Percentiles rank a stretch among this genome's conserved stretches.
These are phyloP conservation scores for Melanotaenia maccullochi DNA, from an alignment of 2,797 vertebrate species.

Conservation along the genomic window DNA sequence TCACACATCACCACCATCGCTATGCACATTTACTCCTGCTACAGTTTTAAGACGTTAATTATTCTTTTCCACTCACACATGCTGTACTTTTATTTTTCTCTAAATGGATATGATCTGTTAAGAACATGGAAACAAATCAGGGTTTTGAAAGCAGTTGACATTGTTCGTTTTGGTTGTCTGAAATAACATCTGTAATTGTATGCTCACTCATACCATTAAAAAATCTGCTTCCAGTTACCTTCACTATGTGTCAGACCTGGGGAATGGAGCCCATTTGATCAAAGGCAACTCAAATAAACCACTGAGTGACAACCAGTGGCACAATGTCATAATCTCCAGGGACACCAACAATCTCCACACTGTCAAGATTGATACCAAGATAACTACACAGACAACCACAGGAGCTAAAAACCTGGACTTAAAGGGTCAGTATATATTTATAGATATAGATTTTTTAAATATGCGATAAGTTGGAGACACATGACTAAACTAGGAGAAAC, in stretches of 20 bases:
- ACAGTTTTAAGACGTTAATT: constrained; percentile 25
- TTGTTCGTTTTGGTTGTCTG: neutral
- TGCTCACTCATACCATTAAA: constrained; percentile 10
- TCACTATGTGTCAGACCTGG: constrained; percentile 96
- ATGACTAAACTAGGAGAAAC: constrained; percentile 2
- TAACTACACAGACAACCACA: constrained; percentile 93
- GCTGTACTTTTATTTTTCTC: neutral
- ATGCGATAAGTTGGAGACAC: no score
- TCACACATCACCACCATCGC: neutral
- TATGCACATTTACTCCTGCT: neutral
- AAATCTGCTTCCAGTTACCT: constrained; percentile 85
- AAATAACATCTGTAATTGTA: neutral
- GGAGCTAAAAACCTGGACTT: constrained; percentile 97
- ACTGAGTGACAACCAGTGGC: constrained; percentile 98
- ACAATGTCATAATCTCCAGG: constrained; percentile 96
- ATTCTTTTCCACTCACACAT: constrained; percentile 4
- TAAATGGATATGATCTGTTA: neutral
- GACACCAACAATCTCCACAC: constrained; percentile 97
- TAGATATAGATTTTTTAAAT: neutral
- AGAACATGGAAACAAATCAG: neutral
- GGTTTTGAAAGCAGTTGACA: neutral
- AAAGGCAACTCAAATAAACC: constrained; percentile 98
- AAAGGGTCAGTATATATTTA: constrained; percentile 84
- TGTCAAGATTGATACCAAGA: constrained; percentile 96
- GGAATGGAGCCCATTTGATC: constrained; percentile 96